phyloP scores from a whole-genome alignment of 2,797 vertebrate species.

The Parambassis ranga region DNA sequence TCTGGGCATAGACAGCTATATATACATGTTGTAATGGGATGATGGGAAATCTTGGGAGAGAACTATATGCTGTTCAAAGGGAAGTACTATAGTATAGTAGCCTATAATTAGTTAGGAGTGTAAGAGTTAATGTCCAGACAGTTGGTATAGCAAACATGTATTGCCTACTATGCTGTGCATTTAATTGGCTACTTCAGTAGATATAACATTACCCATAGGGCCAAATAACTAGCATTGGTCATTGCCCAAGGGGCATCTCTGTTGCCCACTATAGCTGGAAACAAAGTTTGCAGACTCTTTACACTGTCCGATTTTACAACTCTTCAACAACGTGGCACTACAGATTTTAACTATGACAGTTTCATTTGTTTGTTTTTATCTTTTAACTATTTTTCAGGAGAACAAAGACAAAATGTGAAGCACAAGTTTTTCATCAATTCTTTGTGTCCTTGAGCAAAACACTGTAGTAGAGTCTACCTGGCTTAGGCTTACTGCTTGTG shows the following conservation, averaged over 20 bases:
- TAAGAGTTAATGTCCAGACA: conserved; percentile 14
- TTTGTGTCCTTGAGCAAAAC: conserved; percentile 38
- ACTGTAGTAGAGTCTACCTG: conserved; percentile 1
- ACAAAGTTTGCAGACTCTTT: background rate
- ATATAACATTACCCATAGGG: background rate
- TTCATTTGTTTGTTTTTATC: background rate
- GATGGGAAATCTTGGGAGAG: background rate
- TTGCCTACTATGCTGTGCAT: conserved; percentile 6
- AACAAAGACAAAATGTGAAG: background rate
- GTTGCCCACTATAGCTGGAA: background rate
- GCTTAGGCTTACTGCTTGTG: conserved; percentile 24
- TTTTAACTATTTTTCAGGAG: background rate
- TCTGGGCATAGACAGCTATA: too few species aligned
- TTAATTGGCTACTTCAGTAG: conserved; percentile 23
- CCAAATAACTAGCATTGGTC: background rate
- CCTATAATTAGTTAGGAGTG: background rate
- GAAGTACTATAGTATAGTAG: background rate
- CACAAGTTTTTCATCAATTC: background rate
- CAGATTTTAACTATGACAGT: background rate
- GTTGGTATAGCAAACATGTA: background rate
- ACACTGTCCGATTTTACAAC: background rate
- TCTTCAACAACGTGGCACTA: background rate
- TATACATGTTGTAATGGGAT: background rate
- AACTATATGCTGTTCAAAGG: background rate
- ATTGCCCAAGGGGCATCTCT: background rate